Conservation (phyloP, 2,888 invertebrate genomes). For the Athripsodes cinereus region DNA sequence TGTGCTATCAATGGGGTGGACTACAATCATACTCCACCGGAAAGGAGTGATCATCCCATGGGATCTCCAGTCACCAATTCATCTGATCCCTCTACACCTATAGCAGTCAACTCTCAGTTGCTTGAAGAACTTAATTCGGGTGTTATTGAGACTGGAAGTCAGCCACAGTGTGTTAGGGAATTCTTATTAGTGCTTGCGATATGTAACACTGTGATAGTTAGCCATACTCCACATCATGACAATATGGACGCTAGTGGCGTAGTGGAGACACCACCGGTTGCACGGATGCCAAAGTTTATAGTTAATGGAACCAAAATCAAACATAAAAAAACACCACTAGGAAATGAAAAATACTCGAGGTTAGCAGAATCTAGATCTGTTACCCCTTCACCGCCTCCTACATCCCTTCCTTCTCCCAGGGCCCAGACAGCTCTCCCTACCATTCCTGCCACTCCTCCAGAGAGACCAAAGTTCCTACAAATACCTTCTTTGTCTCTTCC, state of each 20-base stretch:
- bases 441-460: conserved; percentile 33
- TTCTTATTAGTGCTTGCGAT: conserved; percentile 87
- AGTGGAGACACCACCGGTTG: conserved; percentile 45
- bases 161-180: conserved; percentile 73
- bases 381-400: conserved; percentile 66
- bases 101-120: conserved; percentile 43
- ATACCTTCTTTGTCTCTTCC: conserved; percentile 36
- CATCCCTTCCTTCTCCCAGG: conserved; percentile 31
- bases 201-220: conserved; percentile 96
- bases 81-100: conserved; percentile 41
- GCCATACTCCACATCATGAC: conserved; percentile 70
- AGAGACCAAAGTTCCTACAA: conserved; percentile 25
- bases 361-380: conserved; percentile 72
- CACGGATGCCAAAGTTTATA: conserved; percentile 36
- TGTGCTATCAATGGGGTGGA: conserved; percentile 87
- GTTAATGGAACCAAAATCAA: conserved; percentile 26
- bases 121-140: conserved; percentile 41
- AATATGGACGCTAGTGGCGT: conserved; percentile 65
- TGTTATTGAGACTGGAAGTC: conserved; percentile 41
- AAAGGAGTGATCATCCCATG: conserved; percentile 53
- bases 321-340: conserved; percentile 23
- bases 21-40: conserved; percentile 76
- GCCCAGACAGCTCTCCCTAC: conserved; percentile 39
- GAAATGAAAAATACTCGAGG: conserved; percentile 55
- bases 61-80: conserved; percentile 44